Evolutionary conservation across 2,113 vertebrate genomes (phyloP).

Genomic region (Dipodomys stephensi): DNA sequence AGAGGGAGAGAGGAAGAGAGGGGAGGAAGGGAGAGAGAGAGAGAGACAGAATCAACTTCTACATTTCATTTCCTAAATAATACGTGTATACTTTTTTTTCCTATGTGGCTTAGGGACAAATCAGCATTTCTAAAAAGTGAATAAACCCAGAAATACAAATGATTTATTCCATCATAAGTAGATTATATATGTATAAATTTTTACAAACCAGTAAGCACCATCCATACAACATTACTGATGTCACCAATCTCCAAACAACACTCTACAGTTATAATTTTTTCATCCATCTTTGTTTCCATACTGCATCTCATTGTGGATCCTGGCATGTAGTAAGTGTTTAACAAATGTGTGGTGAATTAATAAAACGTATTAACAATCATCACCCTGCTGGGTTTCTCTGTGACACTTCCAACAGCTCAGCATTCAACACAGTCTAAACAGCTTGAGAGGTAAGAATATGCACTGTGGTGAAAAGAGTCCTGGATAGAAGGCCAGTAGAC

Average conservation of each 20-base stretch:
- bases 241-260: conserved; percentile 19
- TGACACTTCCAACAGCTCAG: conserved; percentile 49
- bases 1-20: no score
- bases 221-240: conserved; percentile 22
- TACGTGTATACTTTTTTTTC: not conserved
- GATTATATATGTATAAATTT: not conserved
- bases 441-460: conserved; percentile 65
- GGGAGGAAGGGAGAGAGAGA: no score
- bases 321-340: conserved; percentile 58
- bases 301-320: conserved; percentile 23
- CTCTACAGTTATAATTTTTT: conserved; percentile 30
- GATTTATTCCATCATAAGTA: not conserved
- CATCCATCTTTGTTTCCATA: conserved; percentile 49
- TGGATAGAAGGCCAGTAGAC: conserved; percentile 17
- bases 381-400: conserved; percentile 62
- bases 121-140: conserved; percentile 28
- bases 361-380: conserved; percentile 74
- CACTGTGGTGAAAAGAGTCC: conserved; percentile 28
- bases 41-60: no score
- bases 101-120: not conserved
- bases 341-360: conserved; percentile 77
- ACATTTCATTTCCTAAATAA: not conserved
- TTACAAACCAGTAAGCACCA: not conserved
- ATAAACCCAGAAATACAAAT: conserved; percentile 37
- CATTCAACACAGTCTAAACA: conserved; percentile 33